Conservation (phyloP, 2,888 invertebrate genomes). For the Drosophila crucigera region DNA sequence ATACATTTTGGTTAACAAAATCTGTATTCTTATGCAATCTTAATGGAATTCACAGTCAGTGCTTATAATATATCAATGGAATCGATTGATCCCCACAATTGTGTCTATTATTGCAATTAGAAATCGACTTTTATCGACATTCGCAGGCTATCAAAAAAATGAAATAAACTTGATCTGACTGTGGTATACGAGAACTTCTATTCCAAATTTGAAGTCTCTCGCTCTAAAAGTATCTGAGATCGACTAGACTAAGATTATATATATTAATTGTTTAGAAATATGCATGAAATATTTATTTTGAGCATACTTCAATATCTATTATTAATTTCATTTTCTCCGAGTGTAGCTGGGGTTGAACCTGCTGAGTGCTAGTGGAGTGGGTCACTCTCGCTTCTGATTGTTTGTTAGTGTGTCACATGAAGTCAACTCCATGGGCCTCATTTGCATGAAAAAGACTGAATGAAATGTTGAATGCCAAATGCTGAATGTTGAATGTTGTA, state of each 20-base stretch:
- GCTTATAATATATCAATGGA: too few species aligned
- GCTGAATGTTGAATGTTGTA: too few species aligned
- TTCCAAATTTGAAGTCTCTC: too few species aligned
- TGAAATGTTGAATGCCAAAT: too few species aligned
- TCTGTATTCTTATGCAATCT: neutral
- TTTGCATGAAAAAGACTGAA: neutral
- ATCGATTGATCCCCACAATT: neutral
- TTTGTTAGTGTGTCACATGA: constrained; percentile 2
- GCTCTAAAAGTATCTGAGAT: neutral
- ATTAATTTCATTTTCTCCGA: neutral
- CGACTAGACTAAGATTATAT: too few species aligned
- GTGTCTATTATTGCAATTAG: neutral
- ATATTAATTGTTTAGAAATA: neutral
- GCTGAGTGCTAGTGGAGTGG: neutral
- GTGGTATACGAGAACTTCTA: neutral
- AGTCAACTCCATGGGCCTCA: neutral
- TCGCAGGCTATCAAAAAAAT: neutral
- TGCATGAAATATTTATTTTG: neutral
- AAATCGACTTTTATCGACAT: neutral
- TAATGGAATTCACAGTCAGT: neutral
- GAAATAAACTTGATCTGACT: neutral
- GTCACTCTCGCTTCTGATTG: constrained; percentile 9
- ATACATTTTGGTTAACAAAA: neutral
- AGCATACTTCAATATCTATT: neutral
- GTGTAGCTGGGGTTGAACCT: constrained; percentile 1